Evolutionary conservation across 2,888 invertebrate species (phyloP), one percentile per base, ranked within the genome.

Genomic region (Nebria salina): DNA sequence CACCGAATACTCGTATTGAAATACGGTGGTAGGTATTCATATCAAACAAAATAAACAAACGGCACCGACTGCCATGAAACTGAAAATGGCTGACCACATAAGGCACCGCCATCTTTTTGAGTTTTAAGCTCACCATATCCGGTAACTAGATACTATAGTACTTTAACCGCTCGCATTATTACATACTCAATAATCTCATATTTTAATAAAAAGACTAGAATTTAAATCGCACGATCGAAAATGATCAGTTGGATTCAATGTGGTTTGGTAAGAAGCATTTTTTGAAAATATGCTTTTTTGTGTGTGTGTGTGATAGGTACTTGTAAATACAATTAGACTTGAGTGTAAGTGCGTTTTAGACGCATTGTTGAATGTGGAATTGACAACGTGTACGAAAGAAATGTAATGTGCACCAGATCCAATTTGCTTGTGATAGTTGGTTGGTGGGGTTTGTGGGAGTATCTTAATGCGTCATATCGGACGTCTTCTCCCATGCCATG

Each of bases 11-110:
- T 54, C 65, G 25, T n/a, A 76, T 65, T n/a, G 65, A 65, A 54
- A 54, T 76, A 42, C 76, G 65, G 65, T 65, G 66, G 25, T 34
- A 13, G 13, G 81, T 65, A 81, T 76, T 75, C 64, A 76, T 76
- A 41, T 76, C 76, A 42, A 20, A 73, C 72, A 65, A 64, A 64
- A 70, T 76, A 64, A 81, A 66, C 66, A 66, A 25, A 66, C 15
- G 25, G 54, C 2, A 15, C 66, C 66, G 66, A 66, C 70, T 11
- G 25, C 25, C 9, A 4, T 70, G 20, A 34, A 76, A 65, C 64
- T 65, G 76, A 15, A 76, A 70, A 70, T 70, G 70, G 70, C 70
- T 34, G 70, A 13, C 70, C 26, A 26, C 26, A 70, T 13, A 26
- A 11, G 15, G 15, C 1, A 20, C 70, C 70, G 70, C 70, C 70